These are phyloP conservation scores for Hyposoter dolosus DNA, from an alignment of 2,888 invertebrate genomes.

Conservation along the genomic window DNA sequence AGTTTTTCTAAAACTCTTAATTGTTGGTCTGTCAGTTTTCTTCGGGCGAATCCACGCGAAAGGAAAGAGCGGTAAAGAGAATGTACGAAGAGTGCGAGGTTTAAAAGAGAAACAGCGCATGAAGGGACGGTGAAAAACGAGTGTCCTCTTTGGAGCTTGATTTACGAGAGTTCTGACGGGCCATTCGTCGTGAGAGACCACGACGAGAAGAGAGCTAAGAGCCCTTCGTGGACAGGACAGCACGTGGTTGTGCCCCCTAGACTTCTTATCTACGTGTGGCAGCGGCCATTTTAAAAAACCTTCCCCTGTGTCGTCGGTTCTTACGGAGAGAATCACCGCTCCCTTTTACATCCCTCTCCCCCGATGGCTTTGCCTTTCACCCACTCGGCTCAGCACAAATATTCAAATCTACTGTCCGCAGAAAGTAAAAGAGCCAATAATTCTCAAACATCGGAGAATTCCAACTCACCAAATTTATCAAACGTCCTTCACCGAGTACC, in stretches of 20 bases:
- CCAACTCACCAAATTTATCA: neutral
- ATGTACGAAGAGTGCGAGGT: neutral
- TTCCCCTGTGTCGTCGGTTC: constrained; percentile 55
- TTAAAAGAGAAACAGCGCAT: constrained; percentile 24
- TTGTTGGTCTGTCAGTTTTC: neutral
- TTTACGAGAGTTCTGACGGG: constrained; percentile 84
- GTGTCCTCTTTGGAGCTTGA: constrained; percentile 79
- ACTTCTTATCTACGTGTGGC: constrained; percentile 78
- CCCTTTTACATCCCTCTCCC: constrained; percentile 49
- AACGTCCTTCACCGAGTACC: neutral
- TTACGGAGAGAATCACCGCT: constrained; percentile 40
- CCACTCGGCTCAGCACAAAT: constrained; percentile 54
- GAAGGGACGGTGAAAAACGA: constrained; percentile 63
- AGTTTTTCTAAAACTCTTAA: neutral
- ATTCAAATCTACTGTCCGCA: constrained; percentile 66
- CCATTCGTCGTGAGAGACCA: constrained; percentile 81
- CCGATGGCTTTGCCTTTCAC: constrained; percentile 49
- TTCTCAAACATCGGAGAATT: neutral
- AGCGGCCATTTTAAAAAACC: constrained; percentile 81
- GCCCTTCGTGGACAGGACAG: constrained; percentile 64
- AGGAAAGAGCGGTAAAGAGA: neutral
- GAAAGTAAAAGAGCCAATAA: constrained; percentile 8
- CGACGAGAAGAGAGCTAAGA: constrained; percentile 75
- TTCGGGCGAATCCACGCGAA: neutral
- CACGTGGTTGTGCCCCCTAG: constrained; percentile 39